Conservation (phyloP, 2,888 invertebrate species). For the Clistopyga incitator region DNA sequence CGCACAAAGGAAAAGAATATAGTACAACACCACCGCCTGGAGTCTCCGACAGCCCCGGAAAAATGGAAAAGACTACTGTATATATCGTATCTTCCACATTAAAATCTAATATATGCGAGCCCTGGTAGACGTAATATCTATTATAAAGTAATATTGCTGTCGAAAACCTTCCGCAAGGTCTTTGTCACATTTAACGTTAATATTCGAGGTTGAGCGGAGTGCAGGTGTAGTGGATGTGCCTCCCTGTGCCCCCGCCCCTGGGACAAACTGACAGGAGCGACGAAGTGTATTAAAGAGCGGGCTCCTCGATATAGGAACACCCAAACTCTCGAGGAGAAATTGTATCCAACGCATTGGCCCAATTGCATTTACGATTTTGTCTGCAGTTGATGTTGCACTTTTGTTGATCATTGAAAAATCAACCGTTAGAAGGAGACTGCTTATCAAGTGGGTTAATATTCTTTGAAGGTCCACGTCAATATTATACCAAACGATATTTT, state of each 20-base stretch:
- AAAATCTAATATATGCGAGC: constrained; percentile 75
- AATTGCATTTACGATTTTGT: too few species aligned
- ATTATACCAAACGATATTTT: too few species aligned
- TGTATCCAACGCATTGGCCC: not conserved
- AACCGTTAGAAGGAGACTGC: too few species aligned
- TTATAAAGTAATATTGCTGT: constrained; percentile 78
- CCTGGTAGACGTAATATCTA: constrained; percentile 77
- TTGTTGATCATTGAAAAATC: too few species aligned
- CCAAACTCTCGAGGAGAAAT: constrained; percentile 7
- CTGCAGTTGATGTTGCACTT: too few species aligned
- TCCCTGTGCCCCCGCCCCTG: not conserved
- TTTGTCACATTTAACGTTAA: constrained; percentile 77
- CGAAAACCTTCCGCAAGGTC: constrained; percentile 76
- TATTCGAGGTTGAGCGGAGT: constrained; percentile 63
- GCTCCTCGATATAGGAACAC: not conserved
- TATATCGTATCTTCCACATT: constrained; percentile 76
- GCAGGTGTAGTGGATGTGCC: not conserved
- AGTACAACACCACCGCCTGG: not conserved
- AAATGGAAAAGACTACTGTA: constrained; percentile 15
- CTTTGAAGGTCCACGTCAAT: too few species aligned
- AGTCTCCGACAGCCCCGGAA: constrained; percentile 21
- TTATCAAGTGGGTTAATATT: too few species aligned
- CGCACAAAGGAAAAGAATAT: constrained; percentile 74
- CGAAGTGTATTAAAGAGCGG: constrained; percentile 34
- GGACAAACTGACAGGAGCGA: constrained; percentile 14